phyloP scores from a whole-genome alignment of 1,140 invertebrate species.

The Halictus rubicundus region DNA sequence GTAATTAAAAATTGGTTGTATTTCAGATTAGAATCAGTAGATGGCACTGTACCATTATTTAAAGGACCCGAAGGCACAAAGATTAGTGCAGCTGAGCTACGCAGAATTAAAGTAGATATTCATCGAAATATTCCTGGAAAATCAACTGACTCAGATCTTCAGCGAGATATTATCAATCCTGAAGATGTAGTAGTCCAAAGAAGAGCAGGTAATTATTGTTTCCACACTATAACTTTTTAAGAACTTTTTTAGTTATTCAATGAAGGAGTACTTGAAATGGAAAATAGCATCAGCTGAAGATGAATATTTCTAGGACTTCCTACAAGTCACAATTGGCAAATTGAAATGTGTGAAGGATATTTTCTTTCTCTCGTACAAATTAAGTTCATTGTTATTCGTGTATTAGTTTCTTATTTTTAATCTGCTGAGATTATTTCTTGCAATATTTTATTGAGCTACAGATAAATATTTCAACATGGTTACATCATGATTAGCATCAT shows the following conservation, averaged over 20 bases:
- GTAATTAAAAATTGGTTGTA: neutral
- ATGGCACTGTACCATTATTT: constrained; percentile 52
- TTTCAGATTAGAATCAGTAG: constrained; percentile 55
- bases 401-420: too few relatives aligned
- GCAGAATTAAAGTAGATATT: constrained; percentile 68
- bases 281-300: constrained; percentile 13
- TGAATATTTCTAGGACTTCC: neutral
- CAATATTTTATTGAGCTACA: neutral
- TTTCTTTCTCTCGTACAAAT: constrained; percentile 9
- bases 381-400: too few relatives aligned
- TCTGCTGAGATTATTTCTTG: neutral
- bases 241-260: neutral
- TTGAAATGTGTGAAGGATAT: neutral
- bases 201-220: constrained; percentile 63
- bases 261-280: too few relatives aligned
- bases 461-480: neutral
- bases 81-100: constrained; percentile 54
- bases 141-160: constrained; percentile 21
- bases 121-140: constrained; percentile 57
- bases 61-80: constrained; percentile 59
- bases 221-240: constrained; percentile 14
- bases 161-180: constrained; percentile 59
- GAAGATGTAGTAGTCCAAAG: constrained; percentile 65
- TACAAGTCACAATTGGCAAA: neutral
- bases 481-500: neutral